These are phyloP conservation scores for Pseudachorutes palmiensis DNA, from an alignment of 1,140 invertebrate genomes.

Conservation along the genomic window DNA sequence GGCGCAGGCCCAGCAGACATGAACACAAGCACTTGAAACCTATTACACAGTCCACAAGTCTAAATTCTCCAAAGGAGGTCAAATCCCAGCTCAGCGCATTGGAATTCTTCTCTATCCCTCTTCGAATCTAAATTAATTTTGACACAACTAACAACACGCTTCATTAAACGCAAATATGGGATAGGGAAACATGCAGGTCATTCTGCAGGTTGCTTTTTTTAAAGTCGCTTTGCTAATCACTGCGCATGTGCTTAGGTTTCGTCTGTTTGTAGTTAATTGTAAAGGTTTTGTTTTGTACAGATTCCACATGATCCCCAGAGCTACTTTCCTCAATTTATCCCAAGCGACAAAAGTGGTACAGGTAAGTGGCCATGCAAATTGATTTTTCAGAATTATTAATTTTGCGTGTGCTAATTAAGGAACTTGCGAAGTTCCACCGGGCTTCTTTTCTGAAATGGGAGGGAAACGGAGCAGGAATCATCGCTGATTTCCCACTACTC, in stretches of 20 bases:
- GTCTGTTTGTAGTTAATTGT: not conserved
- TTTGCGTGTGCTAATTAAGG: not conserved
- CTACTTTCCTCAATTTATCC: constrained; percentile 7
- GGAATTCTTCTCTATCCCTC: too few species aligned
- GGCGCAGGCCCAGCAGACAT: not conserved
- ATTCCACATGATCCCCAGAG: constrained; percentile 17
- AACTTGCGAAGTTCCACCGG: constrained; percentile 25
- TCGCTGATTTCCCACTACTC: constrained; percentile 11
- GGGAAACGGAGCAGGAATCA: constrained; percentile 16
- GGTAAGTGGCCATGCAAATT: constrained; percentile 8
- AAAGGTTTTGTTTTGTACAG: constrained; percentile 1
- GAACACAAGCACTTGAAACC: not conserved
- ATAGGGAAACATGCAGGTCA: too few species aligned
- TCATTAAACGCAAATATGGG: too few species aligned
- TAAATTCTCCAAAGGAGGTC: too few species aligned
- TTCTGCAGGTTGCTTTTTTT: too few species aligned
- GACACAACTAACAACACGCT: too few species aligned
- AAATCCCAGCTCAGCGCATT: too few species aligned
- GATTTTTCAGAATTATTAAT: not conserved
- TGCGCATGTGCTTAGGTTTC: not conserved
- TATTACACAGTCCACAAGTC: too few species aligned
- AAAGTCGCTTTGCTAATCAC: too few species aligned
- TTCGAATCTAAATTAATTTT: too few species aligned
- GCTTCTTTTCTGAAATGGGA: constrained; percentile 19
- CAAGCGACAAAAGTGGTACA: constrained; percentile 14